These are phyloP conservation scores for Misgurnus mizolepis DNA, from an alignment of 2,113 vertebrate species.

Conservation along the genomic window DNA sequence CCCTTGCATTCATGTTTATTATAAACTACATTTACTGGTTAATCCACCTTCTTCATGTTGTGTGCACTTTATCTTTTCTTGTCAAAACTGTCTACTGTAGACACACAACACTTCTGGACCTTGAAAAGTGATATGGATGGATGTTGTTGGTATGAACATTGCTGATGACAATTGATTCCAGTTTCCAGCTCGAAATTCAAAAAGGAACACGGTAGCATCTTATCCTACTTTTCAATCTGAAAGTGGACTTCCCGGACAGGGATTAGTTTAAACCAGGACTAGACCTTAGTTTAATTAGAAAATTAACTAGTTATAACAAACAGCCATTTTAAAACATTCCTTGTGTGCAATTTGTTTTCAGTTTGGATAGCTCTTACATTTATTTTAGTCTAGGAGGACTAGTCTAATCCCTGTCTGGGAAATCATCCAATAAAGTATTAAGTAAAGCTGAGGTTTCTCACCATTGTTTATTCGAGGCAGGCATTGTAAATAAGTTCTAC, in stretches of 20 bases:
- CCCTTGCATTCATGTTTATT: background rate
- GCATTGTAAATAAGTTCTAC: background rate
- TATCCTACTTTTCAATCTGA: too few relatives aligned
- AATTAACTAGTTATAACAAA: too few relatives aligned
- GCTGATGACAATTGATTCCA: background rate
- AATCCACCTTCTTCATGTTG: background rate
- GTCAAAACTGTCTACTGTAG: background rate
- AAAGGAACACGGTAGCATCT: background rate
- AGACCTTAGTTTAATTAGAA: too few relatives aligned
- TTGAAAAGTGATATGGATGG: background rate
- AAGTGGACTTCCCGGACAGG: too few relatives aligned
- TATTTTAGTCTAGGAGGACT: too few relatives aligned
- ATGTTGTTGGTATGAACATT: background rate
- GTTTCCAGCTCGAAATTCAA: background rate
- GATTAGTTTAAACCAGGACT: too few relatives aligned
- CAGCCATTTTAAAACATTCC: too few relatives aligned
- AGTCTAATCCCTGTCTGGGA: too few relatives aligned
- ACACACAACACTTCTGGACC: background rate
- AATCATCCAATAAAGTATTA: background rate
- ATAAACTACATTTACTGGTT: background rate
- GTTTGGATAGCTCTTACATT: too few relatives aligned
- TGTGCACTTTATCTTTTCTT: background rate
- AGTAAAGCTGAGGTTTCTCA: background rate
- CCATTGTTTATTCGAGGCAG: background rate
- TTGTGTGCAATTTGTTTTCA: too few relatives aligned